Percentiles rank a stretch among this genome's conserved stretches.
Conservation (phyloP, 2,888 invertebrate species). For the Oithona nana region DNA sequence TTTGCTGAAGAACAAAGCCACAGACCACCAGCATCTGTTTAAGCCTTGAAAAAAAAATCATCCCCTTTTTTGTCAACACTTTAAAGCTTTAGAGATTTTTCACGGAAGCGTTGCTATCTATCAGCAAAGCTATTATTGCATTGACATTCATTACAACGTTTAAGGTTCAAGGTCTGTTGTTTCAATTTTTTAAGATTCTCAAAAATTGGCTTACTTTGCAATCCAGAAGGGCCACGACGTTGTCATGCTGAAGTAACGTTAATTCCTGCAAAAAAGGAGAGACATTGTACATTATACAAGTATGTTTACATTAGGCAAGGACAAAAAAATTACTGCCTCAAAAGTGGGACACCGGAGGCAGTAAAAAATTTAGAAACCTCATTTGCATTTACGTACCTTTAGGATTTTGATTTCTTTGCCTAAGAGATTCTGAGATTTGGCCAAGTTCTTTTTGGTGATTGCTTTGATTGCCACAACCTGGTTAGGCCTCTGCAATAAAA, state of each 20-base stretch:
- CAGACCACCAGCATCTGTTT: no score
- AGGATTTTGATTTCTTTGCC: constrained; percentile 98
- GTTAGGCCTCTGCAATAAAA: constrained; percentile 69
- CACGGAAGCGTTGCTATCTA: no score
- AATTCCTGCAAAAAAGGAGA: constrained; percentile 47
- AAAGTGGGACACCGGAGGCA: background rate
- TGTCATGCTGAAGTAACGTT: constrained; percentile 90
- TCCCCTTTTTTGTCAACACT: no score
- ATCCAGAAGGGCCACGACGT: constrained; percentile 90
- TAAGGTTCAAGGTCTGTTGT: no score
- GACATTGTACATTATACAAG: no score
- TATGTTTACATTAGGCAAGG: background rate
- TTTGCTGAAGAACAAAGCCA: no score
- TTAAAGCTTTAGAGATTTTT: no score
- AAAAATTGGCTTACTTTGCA: constrained; percentile 49
- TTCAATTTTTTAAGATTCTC: no score
- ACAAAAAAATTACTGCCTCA: background rate
- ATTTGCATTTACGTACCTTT: constrained; percentile 41
- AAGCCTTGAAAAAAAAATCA: no score
- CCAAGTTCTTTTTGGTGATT: constrained; percentile 90
- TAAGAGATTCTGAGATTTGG: constrained; percentile 87
- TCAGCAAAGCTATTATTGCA: no score
- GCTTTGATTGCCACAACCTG: constrained; percentile 89
- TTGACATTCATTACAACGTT: no score
- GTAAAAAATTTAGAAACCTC: background rate